Conservation (phyloP, 2,888 invertebrate species). For the Lepas anatifera region DNA sequence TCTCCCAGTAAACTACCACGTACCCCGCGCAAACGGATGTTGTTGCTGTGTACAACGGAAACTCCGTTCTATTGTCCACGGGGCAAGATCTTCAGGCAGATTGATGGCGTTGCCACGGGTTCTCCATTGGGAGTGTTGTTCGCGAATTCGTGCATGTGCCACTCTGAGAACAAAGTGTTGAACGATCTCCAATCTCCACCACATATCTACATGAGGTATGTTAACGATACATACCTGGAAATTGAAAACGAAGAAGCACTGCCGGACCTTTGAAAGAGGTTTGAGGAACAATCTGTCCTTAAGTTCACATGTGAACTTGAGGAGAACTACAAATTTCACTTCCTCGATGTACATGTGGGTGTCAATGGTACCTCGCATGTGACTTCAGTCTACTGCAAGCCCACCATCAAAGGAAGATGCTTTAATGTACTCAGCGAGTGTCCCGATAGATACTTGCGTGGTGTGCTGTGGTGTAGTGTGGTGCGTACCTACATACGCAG, state of each 20-base stretch:
- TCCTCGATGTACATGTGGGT: too few species aligned
- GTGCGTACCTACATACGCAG: background rate
- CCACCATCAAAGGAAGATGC: background rate
- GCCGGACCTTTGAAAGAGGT: background rate
- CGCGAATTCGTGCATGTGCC: background rate
- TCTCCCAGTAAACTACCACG: background rate
- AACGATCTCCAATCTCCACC: background rate
- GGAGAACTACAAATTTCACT: too few species aligned
- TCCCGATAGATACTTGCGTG: background rate
- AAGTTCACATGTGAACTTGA: background rate
- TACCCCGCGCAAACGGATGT: background rate
- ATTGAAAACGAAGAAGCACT: too few species aligned
- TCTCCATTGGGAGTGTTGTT: background rate
- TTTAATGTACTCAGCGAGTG: background rate
- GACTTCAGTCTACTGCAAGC: too few species aligned
- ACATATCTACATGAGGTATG: background rate
- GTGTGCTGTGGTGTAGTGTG: background rate
- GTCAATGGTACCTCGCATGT: too few species aligned
- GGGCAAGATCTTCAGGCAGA: background rate
- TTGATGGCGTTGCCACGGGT: background rate
- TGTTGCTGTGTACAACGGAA: background rate
- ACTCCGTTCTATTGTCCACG: background rate
- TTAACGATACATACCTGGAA: background rate
- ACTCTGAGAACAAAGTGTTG: background rate
- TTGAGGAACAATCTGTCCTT: background rate